These are phyloP conservation scores for Propithecus deckenii DNA, from an alignment of 2,797 vertebrate genomes.

Conservation along the genomic window DNA sequence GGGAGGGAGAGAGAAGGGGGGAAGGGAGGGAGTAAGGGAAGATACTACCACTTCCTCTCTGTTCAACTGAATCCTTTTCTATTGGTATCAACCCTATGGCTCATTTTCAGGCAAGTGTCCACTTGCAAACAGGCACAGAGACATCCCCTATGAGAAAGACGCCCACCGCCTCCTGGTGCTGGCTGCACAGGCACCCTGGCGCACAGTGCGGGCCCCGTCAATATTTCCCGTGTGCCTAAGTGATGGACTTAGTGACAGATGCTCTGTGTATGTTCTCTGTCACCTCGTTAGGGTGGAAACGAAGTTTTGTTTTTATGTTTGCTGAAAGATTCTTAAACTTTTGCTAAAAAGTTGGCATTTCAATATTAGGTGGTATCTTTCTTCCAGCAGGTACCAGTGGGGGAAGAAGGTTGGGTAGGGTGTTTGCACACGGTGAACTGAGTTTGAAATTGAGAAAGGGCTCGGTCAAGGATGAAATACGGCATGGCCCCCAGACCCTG, in stretches of 20 bases:
- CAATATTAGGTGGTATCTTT: neutral
- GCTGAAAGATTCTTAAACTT: neutral
- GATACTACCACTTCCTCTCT: neutral
- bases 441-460: neutral
- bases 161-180: neutral
- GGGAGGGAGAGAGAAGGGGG: neutral
- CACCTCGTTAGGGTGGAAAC: neutral
- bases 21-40: neutral
- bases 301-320: neutral
- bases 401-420: neutral
- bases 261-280: neutral
- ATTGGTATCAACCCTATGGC: neutral
- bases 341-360: neutral
- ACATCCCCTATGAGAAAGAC: neutral
- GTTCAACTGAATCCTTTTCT: neutral
- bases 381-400: neutral
- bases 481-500: too few relatives aligned
- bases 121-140: neutral
- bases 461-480: neutral
- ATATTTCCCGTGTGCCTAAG: neutral
- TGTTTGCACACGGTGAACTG: neutral
- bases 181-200: neutral
- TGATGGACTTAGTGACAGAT: neutral
- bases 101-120: neutral
- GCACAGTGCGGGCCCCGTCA: neutral